phyloP scores from a whole-genome alignment of 2,113 vertebrate genomes.

The Sylvietta virens region DNA sequence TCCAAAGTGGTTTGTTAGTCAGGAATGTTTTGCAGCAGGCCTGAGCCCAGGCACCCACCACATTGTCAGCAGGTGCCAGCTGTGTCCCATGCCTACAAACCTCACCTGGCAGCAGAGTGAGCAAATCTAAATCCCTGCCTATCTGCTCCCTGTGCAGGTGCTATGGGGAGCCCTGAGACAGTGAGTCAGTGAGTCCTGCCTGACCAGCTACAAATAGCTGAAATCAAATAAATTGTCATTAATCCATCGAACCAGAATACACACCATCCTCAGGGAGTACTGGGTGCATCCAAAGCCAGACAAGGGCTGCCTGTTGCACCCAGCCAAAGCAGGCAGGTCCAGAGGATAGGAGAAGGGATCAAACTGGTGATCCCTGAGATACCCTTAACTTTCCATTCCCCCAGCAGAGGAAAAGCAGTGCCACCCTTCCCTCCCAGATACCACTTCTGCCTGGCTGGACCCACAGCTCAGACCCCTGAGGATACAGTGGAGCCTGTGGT shows the following conservation, averaged over 20 bases:
- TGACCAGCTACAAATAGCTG: not conserved
- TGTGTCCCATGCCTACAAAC: not conserved
- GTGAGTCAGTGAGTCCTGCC: rapidly evolving
- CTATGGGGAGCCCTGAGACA: not conserved
- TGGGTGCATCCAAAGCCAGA: not conserved
- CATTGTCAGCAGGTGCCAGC: not conserved
- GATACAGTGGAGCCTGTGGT: not conserved
- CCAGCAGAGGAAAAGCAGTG: not conserved
- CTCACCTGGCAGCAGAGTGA: not conserved
- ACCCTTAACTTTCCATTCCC: not conserved
- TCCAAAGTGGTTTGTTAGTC: not conserved
- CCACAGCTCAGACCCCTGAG: rapidly evolving
- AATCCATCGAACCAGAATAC: rapidly evolving
- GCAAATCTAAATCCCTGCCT: not conserved
- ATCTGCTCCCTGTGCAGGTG: not conserved
- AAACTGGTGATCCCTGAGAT: not conserved
- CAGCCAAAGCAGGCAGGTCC: not conserved
- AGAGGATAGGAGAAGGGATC: not conserved
- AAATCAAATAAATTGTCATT: not conserved
- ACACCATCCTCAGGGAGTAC: rapidly evolving
- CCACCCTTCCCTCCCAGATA: rapidly evolving
- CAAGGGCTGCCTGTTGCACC: not conserved
- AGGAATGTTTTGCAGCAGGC: not conserved
- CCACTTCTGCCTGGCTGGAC: not conserved
- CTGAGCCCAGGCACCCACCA: not conserved